Evolutionary conservation across 2,888 invertebrate genomes (phyloP).

Genomic region (Yponomeuta cagnagella): DNA sequence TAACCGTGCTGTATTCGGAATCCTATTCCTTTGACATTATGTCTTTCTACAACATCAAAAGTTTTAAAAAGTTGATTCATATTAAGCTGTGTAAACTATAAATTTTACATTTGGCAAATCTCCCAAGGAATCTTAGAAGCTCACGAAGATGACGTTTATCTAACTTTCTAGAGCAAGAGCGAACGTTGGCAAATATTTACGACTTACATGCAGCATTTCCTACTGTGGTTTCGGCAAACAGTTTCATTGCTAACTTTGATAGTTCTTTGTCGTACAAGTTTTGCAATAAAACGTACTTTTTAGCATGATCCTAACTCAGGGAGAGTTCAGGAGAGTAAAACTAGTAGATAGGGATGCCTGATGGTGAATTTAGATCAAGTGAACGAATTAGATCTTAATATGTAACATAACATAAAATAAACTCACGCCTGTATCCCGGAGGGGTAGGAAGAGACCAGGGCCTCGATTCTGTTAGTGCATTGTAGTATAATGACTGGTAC

Average conservation of each 20-base stretch:
- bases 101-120: slow-evolving; percentile 1
- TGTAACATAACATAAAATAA: too few relatives aligned
- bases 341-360: too few relatives aligned
- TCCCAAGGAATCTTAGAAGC: background rate
- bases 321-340: background rate
- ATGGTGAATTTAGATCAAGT: too few relatives aligned
- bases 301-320: background rate
- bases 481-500: too few relatives aligned
- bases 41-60: too few relatives aligned
- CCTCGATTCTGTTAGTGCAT: too few relatives aligned
- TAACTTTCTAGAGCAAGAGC: background rate
- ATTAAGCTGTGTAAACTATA: background rate
- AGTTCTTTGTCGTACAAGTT: background rate
- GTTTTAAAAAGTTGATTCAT: too few relatives aligned
- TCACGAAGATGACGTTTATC: background rate
- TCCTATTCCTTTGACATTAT: too few relatives aligned
- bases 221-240: background rate
- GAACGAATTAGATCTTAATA: too few relatives aligned
- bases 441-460: too few relatives aligned
- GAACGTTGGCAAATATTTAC: background rate
- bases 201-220: background rate
- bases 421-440: too few relatives aligned
- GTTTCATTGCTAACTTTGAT: background rate
- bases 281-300: background rate
- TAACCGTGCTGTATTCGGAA: too few relatives aligned